Percentiles rank a stretch among this genome's conserved stretches.
These are phyloP conservation scores for Drosophila melanica DNA, from an alignment of 1,140 invertebrate species.

Conservation along the genomic window DNA sequence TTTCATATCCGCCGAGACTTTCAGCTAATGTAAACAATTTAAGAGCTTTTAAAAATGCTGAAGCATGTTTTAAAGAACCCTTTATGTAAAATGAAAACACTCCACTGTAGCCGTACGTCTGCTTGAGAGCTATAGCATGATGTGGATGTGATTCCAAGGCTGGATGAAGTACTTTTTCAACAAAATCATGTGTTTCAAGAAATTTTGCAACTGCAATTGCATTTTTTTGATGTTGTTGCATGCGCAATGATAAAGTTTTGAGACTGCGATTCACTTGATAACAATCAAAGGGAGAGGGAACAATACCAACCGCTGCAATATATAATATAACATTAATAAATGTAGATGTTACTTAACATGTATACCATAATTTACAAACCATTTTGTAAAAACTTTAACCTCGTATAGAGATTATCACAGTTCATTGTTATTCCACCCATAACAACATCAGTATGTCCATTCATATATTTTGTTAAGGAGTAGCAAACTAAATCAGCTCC, in stretches of 20 bases:
- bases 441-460: conserved; percentile 98
- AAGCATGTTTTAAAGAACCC: conserved; percentile 91
- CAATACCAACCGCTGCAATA: conserved; percentile 91
- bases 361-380: conserved; percentile 85
- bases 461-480: conserved; percentile 99
- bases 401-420: conserved; percentile 88
- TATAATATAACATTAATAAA: conserved; percentile 7
- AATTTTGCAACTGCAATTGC: conserved; percentile 91
- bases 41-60: conserved; percentile 90
- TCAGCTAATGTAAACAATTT: conserved; percentile 96
- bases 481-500: conserved; percentile 97
- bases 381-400: conserved; percentile 95
- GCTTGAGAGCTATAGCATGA: conserved; percentile 91
- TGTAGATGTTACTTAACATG: conserved; percentile 2
- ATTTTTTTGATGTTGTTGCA: conserved; percentile 94
- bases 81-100: conserved; percentile 96
- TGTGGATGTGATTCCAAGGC: conserved; percentile 96
- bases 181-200: conserved; percentile 90
- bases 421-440: conserved; percentile 96
- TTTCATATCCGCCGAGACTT: conserved; percentile 98
- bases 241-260: conserved; percentile 96
- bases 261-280: conserved; percentile 96
- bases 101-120: conserved; percentile 95
- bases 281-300: conserved; percentile 98
- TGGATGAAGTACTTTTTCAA: conserved; percentile 94